Evolutionary conservation across 2,888 invertebrate species (phyloP).

Genomic region (Cephonodes hylas): DNA sequence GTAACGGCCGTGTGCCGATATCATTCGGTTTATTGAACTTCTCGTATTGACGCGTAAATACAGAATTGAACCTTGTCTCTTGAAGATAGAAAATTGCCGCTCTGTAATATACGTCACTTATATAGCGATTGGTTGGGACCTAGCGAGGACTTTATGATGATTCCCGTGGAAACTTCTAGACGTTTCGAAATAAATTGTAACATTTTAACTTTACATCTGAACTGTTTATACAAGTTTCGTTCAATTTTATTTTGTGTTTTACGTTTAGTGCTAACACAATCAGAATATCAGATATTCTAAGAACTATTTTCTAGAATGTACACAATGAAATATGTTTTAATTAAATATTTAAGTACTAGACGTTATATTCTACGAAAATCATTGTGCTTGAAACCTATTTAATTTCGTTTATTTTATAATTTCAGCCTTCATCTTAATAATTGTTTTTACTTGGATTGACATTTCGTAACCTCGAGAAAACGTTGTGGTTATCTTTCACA

Average conservation of each 20-base stretch:
- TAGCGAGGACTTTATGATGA: background rate
- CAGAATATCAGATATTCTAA: background rate
- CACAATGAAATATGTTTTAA: background rate
- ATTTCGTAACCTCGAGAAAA: too few relatives aligned
- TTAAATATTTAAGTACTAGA: background rate
- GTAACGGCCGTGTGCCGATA: background rate
- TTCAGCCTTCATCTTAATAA: background rate
- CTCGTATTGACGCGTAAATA: conserved; percentile 1
- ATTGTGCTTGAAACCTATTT: background rate
- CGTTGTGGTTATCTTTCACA: too few relatives aligned
- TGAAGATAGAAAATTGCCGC: background rate
- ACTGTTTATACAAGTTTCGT: background rate
- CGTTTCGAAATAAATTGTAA: background rate
- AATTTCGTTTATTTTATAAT: background rate
- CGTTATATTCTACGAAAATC: background rate
- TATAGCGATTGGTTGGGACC: background rate
- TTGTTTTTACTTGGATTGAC: background rate
- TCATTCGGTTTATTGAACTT: conserved; percentile 7
- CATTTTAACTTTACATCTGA: background rate
- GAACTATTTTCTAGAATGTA: background rate
- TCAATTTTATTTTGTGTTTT: background rate
- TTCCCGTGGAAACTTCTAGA: background rate
- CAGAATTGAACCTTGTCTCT: conserved; percentile 3
- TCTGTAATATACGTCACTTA: conserved; percentile 1
- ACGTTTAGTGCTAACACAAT: background rate